These are phyloP conservation scores for Ochlodes sylvanus DNA, from an alignment of 2,888 invertebrate genomes.

Conservation along the genomic window DNA sequence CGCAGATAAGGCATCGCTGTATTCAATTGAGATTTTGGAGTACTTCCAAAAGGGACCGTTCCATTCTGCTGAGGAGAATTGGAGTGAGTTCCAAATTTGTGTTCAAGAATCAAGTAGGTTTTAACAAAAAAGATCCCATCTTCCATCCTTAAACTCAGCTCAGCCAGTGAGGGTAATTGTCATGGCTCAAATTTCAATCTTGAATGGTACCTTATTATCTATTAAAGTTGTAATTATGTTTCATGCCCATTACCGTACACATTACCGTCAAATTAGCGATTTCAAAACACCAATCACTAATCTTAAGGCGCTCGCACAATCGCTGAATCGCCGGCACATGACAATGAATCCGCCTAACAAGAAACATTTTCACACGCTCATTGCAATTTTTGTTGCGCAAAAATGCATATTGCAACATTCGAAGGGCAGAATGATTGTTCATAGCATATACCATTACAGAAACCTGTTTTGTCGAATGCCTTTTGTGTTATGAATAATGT, in stretches of 20 bases:
- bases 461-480: conserved; percentile 30
- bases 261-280: conserved; percentile 25
- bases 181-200: no score
- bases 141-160: no score
- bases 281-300: conserved; percentile 36
- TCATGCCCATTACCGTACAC: neutral
- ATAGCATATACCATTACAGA: conserved; percentile 34
- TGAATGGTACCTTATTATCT: no score
- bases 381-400: conserved; percentile 64
- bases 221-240: neutral
- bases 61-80: no score
- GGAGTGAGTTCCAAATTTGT: no score
- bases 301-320: conserved; percentile 35
- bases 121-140: no score
- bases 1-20: no score
- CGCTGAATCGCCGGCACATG: conserved; percentile 45
- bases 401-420: conserved; percentile 62
- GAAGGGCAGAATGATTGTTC: conserved; percentile 62
- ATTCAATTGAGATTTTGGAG: no score
- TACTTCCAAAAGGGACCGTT: no score
- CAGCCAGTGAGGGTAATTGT: no score
- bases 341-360: conserved; percentile 74
- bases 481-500: conserved; percentile 41
- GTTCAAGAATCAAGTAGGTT: no score
- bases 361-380: conserved; percentile 72